Evolutionary conservation across 2,888 invertebrate genomes (phyloP).

Genomic region (Yponomeuta malinellus): DNA sequence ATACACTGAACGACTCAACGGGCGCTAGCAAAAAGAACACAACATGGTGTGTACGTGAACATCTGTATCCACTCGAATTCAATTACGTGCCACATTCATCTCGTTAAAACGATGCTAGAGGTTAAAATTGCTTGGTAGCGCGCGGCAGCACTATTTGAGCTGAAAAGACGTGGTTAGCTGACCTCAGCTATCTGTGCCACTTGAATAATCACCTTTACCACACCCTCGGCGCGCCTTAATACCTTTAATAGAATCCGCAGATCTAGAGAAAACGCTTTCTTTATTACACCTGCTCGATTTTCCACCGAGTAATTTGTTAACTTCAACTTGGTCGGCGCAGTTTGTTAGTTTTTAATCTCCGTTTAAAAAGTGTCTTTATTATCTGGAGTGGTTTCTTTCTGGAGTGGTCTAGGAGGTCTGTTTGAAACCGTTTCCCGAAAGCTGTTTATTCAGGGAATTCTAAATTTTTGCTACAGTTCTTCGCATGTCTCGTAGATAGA

Average conservation of each 20-base stretch:
- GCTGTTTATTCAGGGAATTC: neutral
- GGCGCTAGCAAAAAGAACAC: too few species aligned
- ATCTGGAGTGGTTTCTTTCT: neutral
- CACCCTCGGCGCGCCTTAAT: neutral
- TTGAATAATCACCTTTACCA: slow-evolving; percentile 7
- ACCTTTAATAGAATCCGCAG: slow-evolving; percentile 9
- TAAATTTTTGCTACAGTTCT: too few species aligned
- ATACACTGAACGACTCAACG: too few species aligned
- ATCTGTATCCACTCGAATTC: neutral
- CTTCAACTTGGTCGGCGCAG: neutral
- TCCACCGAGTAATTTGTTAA: slow-evolving; percentile 4
- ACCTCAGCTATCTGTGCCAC: slow-evolving; percentile 6
- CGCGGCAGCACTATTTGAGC: slow-evolving; percentile 1
- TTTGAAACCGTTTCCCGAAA: neutral
- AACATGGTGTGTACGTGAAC: too few species aligned
- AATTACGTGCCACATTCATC: neutral
- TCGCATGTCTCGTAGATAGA: too few species aligned
- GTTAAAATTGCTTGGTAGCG: neutral
- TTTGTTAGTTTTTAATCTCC: slow-evolving; percentile 9
- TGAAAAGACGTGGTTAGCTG: slow-evolving; percentile 7
- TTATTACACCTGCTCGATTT: slow-evolving; percentile 1
- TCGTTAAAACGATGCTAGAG: neutral
- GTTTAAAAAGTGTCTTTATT: neutral
- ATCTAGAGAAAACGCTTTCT: neutral
- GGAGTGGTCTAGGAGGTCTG: neutral